Percentiles rank a stretch among this genome's conserved stretches.
phyloP scores from a whole-genome alignment of 2,797 vertebrate species.

The Liasis olivaceus region DNA sequence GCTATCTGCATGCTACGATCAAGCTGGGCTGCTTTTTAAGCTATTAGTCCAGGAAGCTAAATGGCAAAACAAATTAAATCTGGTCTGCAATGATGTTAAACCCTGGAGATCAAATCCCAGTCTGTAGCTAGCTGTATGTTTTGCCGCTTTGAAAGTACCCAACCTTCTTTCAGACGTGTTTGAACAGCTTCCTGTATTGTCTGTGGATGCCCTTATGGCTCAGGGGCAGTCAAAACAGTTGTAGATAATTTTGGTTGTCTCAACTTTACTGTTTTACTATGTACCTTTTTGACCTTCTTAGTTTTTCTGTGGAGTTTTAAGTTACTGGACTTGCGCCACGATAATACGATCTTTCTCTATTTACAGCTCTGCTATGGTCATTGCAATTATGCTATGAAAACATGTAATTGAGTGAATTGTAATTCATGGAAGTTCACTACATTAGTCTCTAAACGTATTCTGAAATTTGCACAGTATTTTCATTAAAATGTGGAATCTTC shows the following conservation, averaged over 20 bases:
- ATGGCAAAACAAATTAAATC: neutral
- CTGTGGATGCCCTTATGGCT: neutral
- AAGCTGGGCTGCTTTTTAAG: neutral
- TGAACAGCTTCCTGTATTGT: neutral
- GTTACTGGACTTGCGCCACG: neutral
- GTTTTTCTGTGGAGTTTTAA: neutral
- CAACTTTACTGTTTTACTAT: neutral
- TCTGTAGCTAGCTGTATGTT: neutral
- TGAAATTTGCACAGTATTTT: neutral
- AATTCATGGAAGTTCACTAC: neutral
- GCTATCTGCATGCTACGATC: neutral
- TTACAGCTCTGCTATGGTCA: neutral
- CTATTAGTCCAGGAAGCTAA: neutral
- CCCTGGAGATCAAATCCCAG: neutral
- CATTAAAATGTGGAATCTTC: neutral
- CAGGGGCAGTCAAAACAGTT: neutral
- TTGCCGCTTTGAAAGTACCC: neutral
- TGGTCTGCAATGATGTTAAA: neutral
- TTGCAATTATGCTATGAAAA: neutral
- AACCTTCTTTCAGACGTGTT: neutral
- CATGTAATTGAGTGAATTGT: neutral
- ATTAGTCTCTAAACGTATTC: neutral
- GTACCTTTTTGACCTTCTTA: neutral
- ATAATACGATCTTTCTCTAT: neutral
- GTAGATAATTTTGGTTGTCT: neutral